Evolutionary conservation across 2,113 vertebrate genomes (phyloP), one percentile per base, ranked within the genome.

Genomic region (Xiphophorus hellerii): DNA sequence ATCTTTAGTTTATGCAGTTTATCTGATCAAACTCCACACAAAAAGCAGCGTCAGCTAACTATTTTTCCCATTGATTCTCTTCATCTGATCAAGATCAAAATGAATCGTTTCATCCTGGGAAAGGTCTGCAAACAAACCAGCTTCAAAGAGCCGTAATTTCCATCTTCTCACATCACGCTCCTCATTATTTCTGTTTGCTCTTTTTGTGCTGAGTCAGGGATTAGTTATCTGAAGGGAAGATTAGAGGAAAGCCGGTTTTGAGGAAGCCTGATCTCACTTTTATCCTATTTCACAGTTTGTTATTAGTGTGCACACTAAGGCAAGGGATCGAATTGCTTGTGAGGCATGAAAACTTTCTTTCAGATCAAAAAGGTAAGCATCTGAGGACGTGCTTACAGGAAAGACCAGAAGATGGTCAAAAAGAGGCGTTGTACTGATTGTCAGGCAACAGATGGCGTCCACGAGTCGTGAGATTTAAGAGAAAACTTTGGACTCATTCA

Each of bases 151-250:
- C 74, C 80, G 58, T 91, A 88, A 92, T 92, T 88, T 88, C 81
- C 60, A 13, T 62, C 87, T 85, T 85, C 66, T 86, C 78, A 73
- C 77, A 88, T 87, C 77, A 78, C 39, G 73, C 73, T 54, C 72
- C 80, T 88, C 91, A 83, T 90, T 92, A 90, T 80, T 89, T 84
- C 88, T 84, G 85, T 92, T 88, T 83, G 85, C 76, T 83, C 85
- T 62, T 69, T 70, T 79, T 62, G 62, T 31, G 69, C 71, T 84
- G 77, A 88, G 70, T 83, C 80, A 1, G 1, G 74, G 86, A 77
- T 89, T 92, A 84, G 80, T 83, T 82, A 88, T 78, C 80, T 61
- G 69, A 69, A 42, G 68, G 69, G 27, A 66, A 82, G 89, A 92
- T 93, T 90, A 92, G 80, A 71, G 73, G 81, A 78, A 83, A 77